These are phyloP conservation scores for Zapornia atra DNA, from an alignment of 2,113 vertebrate species.

Conservation along the genomic window DNA sequence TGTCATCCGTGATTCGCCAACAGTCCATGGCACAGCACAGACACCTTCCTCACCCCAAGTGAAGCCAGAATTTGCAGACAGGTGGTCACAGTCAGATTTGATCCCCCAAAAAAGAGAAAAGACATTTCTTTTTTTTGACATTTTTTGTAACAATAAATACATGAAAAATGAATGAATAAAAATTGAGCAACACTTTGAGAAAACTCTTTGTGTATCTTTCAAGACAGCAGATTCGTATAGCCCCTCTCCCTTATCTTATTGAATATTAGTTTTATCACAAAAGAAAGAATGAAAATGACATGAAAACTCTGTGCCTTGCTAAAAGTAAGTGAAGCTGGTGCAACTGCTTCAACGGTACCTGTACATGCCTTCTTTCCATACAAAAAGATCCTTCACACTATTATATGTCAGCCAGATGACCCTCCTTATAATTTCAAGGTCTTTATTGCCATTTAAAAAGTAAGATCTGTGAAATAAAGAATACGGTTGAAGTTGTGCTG, in stretches of 20 bases:
- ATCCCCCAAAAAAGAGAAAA: not conserved
- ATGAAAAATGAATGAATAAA: not conserved
- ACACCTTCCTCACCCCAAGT: not conserved
- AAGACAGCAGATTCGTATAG: not conserved
- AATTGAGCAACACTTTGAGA: not conserved
- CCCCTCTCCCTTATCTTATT: not conserved
- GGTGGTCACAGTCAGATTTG: not conserved
- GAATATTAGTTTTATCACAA: not conserved
- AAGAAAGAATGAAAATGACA: not conserved
- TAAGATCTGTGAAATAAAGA: not conserved
- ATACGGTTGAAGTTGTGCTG: not conserved
- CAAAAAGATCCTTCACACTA: not conserved
- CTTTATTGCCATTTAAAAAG: not conserved
- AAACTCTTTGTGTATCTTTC: not conserved
- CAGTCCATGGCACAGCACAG: not conserved
- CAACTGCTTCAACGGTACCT: not conserved
- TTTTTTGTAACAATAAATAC: not conserved
- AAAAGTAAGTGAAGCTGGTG: not conserved
- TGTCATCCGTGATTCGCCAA: not conserved
- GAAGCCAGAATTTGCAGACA: not conserved
- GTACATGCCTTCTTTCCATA: not conserved
- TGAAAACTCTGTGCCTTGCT: not conserved
- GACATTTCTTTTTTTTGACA: not conserved
- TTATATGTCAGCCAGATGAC: not conserved
- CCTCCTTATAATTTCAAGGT: not conserved